These are phyloP conservation scores for Thera britannica DNA, from an alignment of 2,888 invertebrate genomes.

Conservation along the genomic window DNA sequence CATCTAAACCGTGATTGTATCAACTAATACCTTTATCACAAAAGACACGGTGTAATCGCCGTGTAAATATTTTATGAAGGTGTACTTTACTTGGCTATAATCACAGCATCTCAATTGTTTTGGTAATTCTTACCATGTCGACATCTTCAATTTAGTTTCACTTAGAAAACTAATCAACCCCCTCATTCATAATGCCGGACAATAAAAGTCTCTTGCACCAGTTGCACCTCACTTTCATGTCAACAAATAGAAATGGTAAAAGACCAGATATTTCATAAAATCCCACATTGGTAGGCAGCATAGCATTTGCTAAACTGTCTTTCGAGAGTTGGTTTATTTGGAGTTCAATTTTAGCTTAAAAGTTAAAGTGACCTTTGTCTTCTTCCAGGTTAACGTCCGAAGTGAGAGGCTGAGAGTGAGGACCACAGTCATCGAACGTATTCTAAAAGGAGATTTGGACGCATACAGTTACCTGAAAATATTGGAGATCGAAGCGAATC, in stretches of 20 bases:
- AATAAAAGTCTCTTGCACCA: too few relatives aligned
- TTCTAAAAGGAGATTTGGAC: conserved; percentile 73
- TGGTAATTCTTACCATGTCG: background rate
- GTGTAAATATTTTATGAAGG: conserved; percentile 36
- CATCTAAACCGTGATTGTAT: conserved; percentile 15
- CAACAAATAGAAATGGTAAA: too few relatives aligned
- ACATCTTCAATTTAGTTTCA: background rate
- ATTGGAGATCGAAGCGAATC: conserved; percentile 83
- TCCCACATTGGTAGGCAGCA: too few relatives aligned
- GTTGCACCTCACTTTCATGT: too few relatives aligned
- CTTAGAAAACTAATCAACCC: too few relatives aligned
- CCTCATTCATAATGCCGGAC: too few relatives aligned
- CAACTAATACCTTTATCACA: conserved; percentile 20
- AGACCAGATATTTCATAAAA: too few relatives aligned
- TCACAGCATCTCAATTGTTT: background rate
- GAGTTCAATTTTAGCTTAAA: too few relatives aligned
- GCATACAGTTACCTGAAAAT: conserved; percentile 64
- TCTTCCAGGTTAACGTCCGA: conserved; percentile 68
- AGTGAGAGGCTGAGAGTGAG: conserved; percentile 75
- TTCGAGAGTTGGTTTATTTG: too few relatives aligned
- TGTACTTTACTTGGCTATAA: conserved; percentile 7
- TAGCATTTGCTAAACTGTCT: too few relatives aligned
- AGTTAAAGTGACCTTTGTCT: conserved; percentile 32
- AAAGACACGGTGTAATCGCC: conserved; percentile 20
- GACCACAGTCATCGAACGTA: conserved; percentile 75